These are phyloP conservation scores for Cyanistes caeruleus DNA, from an alignment of 2,113 vertebrate species.

Conservation along the genomic window DNA sequence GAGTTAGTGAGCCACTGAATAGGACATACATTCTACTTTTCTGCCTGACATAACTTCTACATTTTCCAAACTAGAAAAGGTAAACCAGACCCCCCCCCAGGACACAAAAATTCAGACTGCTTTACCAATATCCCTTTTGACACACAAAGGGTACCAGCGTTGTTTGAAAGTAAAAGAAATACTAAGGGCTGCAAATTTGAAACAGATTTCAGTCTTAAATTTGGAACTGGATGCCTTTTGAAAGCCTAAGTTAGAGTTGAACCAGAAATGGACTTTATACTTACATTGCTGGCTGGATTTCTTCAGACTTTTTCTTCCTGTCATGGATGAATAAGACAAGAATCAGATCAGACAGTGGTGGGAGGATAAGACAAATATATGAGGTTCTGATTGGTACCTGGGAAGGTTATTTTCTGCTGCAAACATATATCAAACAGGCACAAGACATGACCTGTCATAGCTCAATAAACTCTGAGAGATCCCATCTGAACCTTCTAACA, in stretches of 20 bases:
- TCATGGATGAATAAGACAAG: background rate
- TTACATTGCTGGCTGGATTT: background rate
- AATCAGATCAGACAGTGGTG: background rate
- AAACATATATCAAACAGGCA: background rate
- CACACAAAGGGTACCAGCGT: background rate
- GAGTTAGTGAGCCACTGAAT: background rate
- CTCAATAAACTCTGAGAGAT: background rate
- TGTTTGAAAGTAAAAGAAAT: background rate
- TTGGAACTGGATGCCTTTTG: background rate
- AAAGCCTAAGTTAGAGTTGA: background rate
- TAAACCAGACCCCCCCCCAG: background rate
- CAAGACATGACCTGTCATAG: background rate
- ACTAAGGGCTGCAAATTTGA: background rate
- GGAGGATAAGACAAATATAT: background rate
- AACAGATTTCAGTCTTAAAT: background rate
- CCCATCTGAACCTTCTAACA: background rate
- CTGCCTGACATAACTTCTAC: background rate
- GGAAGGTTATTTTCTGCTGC: background rate
- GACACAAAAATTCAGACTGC: background rate
- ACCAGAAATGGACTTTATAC: background rate
- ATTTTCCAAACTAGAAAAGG: background rate
- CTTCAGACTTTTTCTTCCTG: background rate
- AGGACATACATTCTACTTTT: background rate
- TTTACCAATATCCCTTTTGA: background rate
- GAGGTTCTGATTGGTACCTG: background rate